These are phyloP conservation scores for Porites divaricata DNA, from an alignment of 92 coral and sea anemone species.

Conservation along the genomic window DNA sequence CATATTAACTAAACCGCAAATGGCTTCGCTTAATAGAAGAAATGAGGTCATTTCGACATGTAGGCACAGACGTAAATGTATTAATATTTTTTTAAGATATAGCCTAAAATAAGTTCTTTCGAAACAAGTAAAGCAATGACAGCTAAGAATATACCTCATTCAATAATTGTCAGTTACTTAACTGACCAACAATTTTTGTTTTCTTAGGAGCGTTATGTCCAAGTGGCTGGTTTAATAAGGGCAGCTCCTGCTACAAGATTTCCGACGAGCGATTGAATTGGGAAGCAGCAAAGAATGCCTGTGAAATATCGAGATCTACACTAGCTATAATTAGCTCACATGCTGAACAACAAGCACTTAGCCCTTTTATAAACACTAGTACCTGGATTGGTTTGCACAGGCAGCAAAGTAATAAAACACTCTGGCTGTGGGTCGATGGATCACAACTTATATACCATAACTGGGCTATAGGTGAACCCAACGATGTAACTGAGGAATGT, in stretches of 20 bases:
- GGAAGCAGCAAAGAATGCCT: background rate
- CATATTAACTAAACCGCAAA: too few relatives aligned
- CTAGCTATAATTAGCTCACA: background rate
- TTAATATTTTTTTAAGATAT: too few relatives aligned
- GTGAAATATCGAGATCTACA: background rate
- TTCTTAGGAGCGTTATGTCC: background rate
- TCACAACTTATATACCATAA: background rate
- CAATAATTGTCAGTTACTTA: too few relatives aligned
- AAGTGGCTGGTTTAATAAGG: background rate
- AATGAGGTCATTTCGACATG: too few relatives aligned
- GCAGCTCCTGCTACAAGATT: background rate
- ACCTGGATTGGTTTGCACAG: background rate
- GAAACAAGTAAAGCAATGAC: too few relatives aligned
- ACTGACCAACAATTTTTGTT: too few relatives aligned
- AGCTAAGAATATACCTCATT: too few relatives aligned
- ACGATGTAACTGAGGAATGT: background rate
- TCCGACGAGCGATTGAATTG: background rate
- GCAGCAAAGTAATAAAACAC: background rate
- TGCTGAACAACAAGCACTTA: background rate
- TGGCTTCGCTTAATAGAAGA: too few relatives aligned
- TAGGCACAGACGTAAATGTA: too few relatives aligned
- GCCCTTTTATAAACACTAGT: background rate
- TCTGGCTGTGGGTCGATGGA: background rate
- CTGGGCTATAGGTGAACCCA: background rate
- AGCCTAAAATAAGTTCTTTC: too few relatives aligned